Evolutionary conservation across 2,888 invertebrate species (phyloP).

Genomic region (Iselma pallidipennis): DNA sequence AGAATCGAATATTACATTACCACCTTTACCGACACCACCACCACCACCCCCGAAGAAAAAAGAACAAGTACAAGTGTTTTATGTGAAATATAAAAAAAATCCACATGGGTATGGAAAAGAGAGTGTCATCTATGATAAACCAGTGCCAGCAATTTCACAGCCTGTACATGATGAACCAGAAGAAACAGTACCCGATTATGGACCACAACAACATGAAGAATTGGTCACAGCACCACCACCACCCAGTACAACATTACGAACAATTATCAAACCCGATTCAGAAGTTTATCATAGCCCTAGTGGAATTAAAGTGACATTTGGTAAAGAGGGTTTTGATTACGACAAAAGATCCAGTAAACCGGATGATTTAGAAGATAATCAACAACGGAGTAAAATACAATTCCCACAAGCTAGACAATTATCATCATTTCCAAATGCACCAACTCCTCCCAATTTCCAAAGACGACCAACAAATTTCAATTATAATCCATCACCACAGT

Average conservation of each 20-base stretch:
- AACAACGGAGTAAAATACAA: slow-evolving; percentile 27
- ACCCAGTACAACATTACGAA: slow-evolving; percentile 77
- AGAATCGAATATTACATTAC: slow-evolving; percentile 81
- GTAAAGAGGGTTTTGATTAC: slow-evolving; percentile 64
- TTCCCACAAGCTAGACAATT: slow-evolving; percentile 43
- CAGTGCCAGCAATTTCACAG: slow-evolving; percentile 77
- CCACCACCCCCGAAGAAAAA: slow-evolving; percentile 66
- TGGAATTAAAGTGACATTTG: slow-evolving; percentile 82
- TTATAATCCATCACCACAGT: background rate
- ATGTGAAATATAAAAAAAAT: slow-evolving; percentile 89
- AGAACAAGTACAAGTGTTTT: slow-evolving; percentile 88
- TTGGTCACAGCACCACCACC: slow-evolving; percentile 54
- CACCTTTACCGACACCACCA: slow-evolving; percentile 63
- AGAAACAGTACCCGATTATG: slow-evolving; percentile 55
- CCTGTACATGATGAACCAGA: slow-evolving; percentile 60
- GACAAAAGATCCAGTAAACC: slow-evolving; percentile 54
- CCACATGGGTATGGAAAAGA: slow-evolving; percentile 70
- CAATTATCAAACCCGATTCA: slow-evolving; percentile 85
- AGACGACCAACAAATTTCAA: slow-evolving; percentile 30
- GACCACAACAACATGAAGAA: slow-evolving; percentile 30
- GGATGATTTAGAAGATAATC: slow-evolving; percentile 51
- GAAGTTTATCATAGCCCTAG: slow-evolving; percentile 81
- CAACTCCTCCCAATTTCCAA: slow-evolving; percentile 4
- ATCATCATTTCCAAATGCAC: slow-evolving; percentile 37
- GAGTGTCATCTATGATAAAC: slow-evolving; percentile 78